These are phyloP conservation scores for Glandiceps talaboti DNA, from an alignment of 53 echinoderm and acorn worm genomes.

Conservation along the genomic window DNA sequence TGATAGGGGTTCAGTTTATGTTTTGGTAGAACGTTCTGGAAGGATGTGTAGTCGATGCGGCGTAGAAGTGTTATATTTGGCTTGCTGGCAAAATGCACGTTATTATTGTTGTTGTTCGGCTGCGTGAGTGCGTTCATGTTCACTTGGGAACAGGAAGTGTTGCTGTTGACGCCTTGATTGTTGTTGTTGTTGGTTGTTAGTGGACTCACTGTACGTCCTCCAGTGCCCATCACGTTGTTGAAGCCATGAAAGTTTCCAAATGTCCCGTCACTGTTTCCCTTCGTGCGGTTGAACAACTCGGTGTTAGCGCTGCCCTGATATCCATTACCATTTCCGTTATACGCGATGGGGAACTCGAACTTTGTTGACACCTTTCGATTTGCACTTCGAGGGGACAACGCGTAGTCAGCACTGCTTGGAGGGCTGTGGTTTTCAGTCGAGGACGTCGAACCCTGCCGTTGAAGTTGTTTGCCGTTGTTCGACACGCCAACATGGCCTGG, in stretches of 20 bases:
- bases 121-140: conserved; percentile 9
- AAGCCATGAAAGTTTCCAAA: too few relatives aligned
- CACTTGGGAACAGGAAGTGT: not conserved
- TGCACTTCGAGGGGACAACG: not conserved
- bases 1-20: conserved; percentile 96
- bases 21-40: conserved; percentile 78
- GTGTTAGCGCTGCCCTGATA: not conserved
- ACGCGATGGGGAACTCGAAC: not conserved
- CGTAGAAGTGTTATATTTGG: conserved; percentile 46
- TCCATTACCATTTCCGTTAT: not conserved
- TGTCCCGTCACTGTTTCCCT: not conserved
- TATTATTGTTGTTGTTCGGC: conserved; percentile 6
- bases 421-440: conserved; percentile 2
- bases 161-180: not conserved
- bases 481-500: too few relatives aligned
- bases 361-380: not conserved
- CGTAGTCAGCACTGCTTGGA: not conserved
- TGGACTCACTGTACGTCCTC: not conserved
- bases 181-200: not conserved
- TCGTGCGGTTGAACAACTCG: not conserved
- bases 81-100: not conserved
- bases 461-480: not conserved
- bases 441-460: not conserved
- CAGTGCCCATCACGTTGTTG: not conserved
- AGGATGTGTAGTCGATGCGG: conserved; percentile 79